Conservation (phyloP, 1,140 invertebrate genomes). For the Episyrphus balteatus region DNA sequence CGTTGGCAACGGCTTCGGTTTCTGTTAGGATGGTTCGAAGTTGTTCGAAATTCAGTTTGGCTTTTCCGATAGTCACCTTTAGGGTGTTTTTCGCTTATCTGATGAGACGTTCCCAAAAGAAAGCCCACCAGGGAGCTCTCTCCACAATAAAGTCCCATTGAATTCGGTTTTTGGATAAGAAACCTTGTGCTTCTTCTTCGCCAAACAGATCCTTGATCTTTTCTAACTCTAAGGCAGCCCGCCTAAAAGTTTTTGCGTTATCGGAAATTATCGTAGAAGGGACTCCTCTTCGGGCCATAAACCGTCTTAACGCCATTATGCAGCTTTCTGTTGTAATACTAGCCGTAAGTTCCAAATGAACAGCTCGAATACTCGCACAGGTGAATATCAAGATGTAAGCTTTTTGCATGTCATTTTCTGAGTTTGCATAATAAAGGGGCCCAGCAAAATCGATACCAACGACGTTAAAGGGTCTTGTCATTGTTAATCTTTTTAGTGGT, state of each 20-base stretch:
- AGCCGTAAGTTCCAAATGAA: constrained; percentile 33
- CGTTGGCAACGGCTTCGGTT: background rate
- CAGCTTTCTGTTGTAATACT: constrained; percentile 20
- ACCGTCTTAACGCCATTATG: constrained; percentile 21
- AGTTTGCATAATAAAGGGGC: background rate
- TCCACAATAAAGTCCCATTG: constrained; percentile 37
- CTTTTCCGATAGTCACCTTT: background rate
- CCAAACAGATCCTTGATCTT: background rate
- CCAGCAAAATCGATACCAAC: background rate
- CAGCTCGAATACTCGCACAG: constrained; percentile 25
- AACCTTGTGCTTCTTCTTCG: background rate
- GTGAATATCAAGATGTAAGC: constrained; percentile 11
- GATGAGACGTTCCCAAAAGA: constrained; percentile 27
- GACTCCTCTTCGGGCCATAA: constrained; percentile 25
- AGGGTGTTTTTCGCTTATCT: constrained; percentile 9
- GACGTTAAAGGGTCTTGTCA: background rate
- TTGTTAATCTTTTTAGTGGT: background rate
- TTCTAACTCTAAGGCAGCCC: constrained; percentile 4
- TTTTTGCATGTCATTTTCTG: background rate
- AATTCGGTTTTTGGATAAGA: constrained; percentile 12
- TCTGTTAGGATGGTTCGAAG: background rate
- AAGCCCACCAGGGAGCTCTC: constrained; percentile 27
- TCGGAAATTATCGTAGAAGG: constrained; percentile 32
- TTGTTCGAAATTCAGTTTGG: background rate
- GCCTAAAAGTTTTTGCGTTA: constrained; percentile 34